Evolutionary conservation across 2,888 invertebrate genomes (phyloP).

Genomic region (Icerya purchasi): DNA sequence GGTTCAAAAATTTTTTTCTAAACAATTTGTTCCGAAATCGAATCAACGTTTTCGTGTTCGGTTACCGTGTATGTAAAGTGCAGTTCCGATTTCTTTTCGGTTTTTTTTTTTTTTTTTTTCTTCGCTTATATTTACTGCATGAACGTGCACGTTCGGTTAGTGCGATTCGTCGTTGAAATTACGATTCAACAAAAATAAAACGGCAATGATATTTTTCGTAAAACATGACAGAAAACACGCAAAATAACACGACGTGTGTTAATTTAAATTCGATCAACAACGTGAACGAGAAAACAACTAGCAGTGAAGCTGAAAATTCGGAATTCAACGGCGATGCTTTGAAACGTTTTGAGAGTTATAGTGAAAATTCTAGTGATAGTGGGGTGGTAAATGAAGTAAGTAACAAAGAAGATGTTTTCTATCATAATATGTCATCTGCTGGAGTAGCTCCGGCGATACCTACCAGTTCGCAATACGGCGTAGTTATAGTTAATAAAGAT

Average conservation of each 20-base stretch:
- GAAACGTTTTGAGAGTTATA: constrained; percentile 9
- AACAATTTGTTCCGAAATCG: too few species aligned
- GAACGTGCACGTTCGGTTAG: too few species aligned
- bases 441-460: constrained; percentile 62
- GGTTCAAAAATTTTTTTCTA: too few species aligned
- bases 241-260: not conserved
- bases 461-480: constrained; percentile 60
- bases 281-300: not conserved
- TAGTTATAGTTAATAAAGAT: constrained; percentile 44
- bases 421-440: constrained; percentile 43
- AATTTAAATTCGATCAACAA: not conserved
- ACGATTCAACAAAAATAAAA: too few species aligned
- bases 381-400: constrained; percentile 9
- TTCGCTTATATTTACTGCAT: too few species aligned
- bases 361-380: constrained; percentile 7
- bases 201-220: too few species aligned
- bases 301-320: not conserved
- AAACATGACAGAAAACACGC: constrained; percentile 9
- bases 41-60: too few species aligned
- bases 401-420: constrained; percentile 44
- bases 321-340: constrained; percentile 1
- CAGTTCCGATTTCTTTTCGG: too few species aligned
- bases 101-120: too few species aligned
- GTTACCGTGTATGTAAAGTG: too few species aligned
- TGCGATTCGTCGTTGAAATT: too few species aligned